Base-by-base conservation (phyloP, 2,113 vertebrate species). In the Phocoena sinus region DNA sequence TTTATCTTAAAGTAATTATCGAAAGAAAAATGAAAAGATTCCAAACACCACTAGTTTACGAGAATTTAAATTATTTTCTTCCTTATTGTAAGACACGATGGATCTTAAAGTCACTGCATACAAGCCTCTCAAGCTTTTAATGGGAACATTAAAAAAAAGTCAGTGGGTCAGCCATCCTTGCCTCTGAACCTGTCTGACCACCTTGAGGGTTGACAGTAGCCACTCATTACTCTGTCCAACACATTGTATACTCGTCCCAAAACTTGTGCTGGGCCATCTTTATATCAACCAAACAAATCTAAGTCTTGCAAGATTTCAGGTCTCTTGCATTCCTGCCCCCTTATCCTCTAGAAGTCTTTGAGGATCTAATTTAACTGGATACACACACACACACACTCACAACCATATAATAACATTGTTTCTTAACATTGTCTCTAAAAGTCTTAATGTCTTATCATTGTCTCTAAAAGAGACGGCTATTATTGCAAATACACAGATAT, bases 11-110 rank as follows among this genome's bases (percentile, higher is more conserved):
- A 70, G 25, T 33, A 92, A 77, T 84, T 94, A 85, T 88, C 53
- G 62, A 91, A 87, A 96, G 83, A 94, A 96, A 94, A 96, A 87
- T 71, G 17, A 90, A 96, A 87, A 76, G 17, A 90, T 96, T 92
- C 13, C 6, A 4, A 56, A 81, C 12, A 97, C 73, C 36, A 63
- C 50, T 56, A 79, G 38, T 50, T 67, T 28, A 53, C 41, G 31
- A 85, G 13, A 95, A 76, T 87, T 95, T 88, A 58, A 77, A 70
- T 88, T 96, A 76, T 91, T 94, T 95, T 83, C 41, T 86, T 89
- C 10, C 21, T 73, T 76, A 33, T 47, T 82, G 21, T 85, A 89
- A 95, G 41, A 93, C 18, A 41, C 18, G 63, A 84, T 65, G 8
- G 9, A 74, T 71, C 87, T 96, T 89, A 68, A 92, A 89, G 28